Percentiles rank a stretch among this genome's conserved stretches.
These are phyloP conservation scores for Holothuria leucospilota DNA, from an alignment of 53 echinoderm and acorn worm genomes.

Conservation along the genomic window DNA sequence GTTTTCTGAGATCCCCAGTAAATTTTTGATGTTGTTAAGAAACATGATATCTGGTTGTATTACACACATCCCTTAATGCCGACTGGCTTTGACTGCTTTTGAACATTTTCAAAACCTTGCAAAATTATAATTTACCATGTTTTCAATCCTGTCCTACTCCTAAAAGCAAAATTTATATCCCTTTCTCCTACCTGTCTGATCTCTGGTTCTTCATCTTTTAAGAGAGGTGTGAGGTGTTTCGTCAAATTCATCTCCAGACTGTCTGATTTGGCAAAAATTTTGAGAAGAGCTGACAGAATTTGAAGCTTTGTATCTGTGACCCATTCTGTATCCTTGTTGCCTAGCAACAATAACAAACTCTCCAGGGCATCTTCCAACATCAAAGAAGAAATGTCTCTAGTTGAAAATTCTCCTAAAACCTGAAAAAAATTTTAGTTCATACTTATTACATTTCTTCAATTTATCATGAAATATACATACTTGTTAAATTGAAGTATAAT, in stretches of 20 bases:
- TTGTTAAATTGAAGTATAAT: no score
- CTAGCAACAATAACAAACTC: constrained; percentile 54
- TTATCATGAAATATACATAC: no score
- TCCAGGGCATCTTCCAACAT: constrained; percentile 63
- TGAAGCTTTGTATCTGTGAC: constrained; percentile 36
- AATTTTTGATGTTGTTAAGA: no score
- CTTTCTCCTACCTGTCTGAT: constrained; percentile 34
- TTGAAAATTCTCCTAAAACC: constrained; percentile 87
- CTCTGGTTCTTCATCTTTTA: constrained; percentile 36
- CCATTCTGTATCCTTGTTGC: constrained; percentile 43
- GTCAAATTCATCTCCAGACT: constrained; percentile 59
- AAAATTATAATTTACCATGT: no score
- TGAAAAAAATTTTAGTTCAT: background rate
- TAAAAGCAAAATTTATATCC: no score
- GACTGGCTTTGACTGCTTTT: no score
- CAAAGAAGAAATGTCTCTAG: constrained; percentile 55
- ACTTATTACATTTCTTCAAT: no score
- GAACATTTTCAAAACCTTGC: no score
- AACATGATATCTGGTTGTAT: no score
- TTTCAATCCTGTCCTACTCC: no score
- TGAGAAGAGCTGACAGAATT: constrained; percentile 67
- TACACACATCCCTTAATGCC: no score
- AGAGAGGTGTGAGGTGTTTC: constrained; percentile 9
- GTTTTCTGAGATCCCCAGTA: no score
- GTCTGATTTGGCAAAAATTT: constrained; percentile 57